Percentiles rank a stretch among this genome's conserved stretches.
phyloP scores from a whole-genome alignment of 2,797 vertebrate genomes.

The Brachyrhaphis roseni region DNA sequence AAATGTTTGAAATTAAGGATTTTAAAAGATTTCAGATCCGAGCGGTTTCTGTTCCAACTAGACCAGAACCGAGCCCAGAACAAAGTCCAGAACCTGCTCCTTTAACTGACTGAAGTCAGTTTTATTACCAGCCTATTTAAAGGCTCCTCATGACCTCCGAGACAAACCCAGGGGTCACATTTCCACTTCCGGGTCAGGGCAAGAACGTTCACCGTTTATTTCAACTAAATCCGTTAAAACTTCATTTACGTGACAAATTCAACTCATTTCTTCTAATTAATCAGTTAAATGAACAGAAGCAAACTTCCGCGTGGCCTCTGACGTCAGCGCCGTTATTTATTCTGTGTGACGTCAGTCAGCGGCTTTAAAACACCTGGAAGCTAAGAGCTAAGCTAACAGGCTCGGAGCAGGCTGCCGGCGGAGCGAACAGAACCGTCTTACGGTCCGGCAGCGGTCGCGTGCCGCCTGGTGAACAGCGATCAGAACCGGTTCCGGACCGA shows the following conservation, averaged over 20 bases:
- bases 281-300: not conserved
- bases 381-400: conserved; percentile 37
- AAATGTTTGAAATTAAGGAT: not conserved
- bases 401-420: conserved; percentile 14
- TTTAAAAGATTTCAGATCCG: not conserved
- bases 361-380: conserved; percentile 15
- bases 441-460: not conserved
- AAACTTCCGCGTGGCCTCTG: not conserved
- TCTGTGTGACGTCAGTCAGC: conserved; percentile 23
- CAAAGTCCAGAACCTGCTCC: not conserved
- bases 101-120: not conserved
- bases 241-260: too few relatives aligned
- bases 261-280: not conserved
- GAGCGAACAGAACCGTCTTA: not conserved
- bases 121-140: not conserved
- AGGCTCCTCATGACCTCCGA: not conserved
- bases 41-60: not conserved
- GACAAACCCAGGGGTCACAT: not conserved
- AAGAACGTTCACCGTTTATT: not conserved
- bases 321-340: conserved; percentile 12
- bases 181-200: not conserved
- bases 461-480: not conserved
- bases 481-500: not conserved
- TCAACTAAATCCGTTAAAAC: not conserved
- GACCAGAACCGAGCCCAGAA: not conserved